Evolutionary conservation across 2,113 vertebrate species (phyloP).

Genomic region (Athene cunicularia): DNA sequence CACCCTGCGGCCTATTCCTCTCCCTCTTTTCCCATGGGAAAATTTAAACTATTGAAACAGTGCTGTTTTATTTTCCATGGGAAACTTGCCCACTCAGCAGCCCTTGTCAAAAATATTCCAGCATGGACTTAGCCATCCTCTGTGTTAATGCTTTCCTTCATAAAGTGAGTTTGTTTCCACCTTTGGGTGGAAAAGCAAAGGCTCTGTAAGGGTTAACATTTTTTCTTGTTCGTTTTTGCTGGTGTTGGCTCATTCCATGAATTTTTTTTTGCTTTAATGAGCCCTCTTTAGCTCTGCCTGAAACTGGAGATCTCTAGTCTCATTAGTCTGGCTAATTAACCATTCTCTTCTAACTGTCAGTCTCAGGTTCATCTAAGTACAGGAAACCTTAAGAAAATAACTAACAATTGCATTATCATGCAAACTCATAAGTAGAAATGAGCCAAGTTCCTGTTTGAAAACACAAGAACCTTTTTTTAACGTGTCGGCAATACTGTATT

Average conservation of each 20-base stretch:
- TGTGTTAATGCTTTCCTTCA: not conserved
- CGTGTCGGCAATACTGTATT: not conserved
- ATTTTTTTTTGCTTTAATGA: constrained; percentile 39
- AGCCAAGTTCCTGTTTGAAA: not conserved
- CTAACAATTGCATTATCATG: not conserved
- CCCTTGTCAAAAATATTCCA: not conserved
- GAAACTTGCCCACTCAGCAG: not conserved
- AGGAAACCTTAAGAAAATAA: constrained; percentile 18
- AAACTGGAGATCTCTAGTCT: constrained; percentile 9
- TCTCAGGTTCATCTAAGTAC: not conserved
- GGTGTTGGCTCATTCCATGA: not conserved
- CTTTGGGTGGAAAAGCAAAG: not conserved
- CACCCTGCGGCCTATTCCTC: not conserved
- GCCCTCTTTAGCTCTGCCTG: not conserved
- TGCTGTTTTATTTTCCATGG: not conserved
- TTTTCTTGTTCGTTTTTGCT: not conserved
- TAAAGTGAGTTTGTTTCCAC: not conserved
- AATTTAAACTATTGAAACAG: not conserved
- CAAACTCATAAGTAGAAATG: not conserved
- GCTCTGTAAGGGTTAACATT: not conserved
- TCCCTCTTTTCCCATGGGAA: not conserved
- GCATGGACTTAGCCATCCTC: not conserved
- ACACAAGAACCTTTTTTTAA: not conserved
- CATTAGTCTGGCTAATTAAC: constrained; percentile 56
- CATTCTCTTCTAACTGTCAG: not conserved